Base-by-base conservation (phyloP, 1,140 invertebrate species). In the Coptotermes formosanus region DNA sequence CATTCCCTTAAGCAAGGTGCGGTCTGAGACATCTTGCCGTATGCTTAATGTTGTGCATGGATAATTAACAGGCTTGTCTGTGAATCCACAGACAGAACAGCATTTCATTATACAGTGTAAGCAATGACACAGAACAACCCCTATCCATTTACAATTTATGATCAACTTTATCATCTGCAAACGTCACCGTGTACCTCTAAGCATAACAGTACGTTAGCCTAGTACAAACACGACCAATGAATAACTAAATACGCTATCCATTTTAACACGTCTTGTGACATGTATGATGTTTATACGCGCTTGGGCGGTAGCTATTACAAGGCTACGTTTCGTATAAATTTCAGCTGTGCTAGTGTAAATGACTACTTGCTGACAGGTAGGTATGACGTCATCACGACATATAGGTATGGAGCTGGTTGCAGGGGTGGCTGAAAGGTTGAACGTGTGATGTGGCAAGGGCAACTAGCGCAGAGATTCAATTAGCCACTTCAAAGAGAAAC, bases 401-500 rank as follows among this genome's bases (percentile, higher is more conserved):
- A 38, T 75, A 75, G 64, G n/a, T 30, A 75, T 75, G 64, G 64
- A 75, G 19, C n/a, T 7, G n/a, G n/a, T 55, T 55, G 19, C 19
- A 55, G 52, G 52, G 52, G 52, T 21, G 52, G 52, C 19, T 55
- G 52, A 55, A 30, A 75, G 64, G 64, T 75, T 30, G 64, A 30
- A 75, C 64, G 64, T 75, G 64, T 75, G 64, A 75, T 75, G 64
- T 75, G 64, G 64, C 64, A 30, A 75, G 64, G n/a, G 64, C 64
- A 75, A 75, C 64, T 75, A 75, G 64, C 25, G 64, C 14, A 75
- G 64, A 25, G 64, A 75, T 75, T 75, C 64, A 75, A 75, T 75
- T 75, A 75, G 64, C 64, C 64, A 75, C 64, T 75, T 75, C 64
- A 75, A 75, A 75, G 64, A 30, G 64, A 75, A 75, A 75, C 64